A percentile compares a stretch with the other conserved stretches of the same genome.
These are phyloP conservation scores for Adelphocoris suturalis DNA, from an alignment of 2,888 invertebrate genomes.

Conservation along the genomic window DNA sequence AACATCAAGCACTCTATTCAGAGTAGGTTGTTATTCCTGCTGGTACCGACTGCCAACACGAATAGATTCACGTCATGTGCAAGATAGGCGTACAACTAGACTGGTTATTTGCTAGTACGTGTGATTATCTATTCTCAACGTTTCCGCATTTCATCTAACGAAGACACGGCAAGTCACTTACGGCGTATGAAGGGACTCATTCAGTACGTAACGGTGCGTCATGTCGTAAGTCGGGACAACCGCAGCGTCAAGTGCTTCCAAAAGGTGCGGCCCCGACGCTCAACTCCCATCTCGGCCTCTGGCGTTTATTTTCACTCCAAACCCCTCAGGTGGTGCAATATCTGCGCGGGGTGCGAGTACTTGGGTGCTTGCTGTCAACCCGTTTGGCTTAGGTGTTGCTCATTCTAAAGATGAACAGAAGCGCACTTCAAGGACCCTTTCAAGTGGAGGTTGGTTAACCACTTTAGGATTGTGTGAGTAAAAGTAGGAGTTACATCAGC, in stretches of 20 bases:
- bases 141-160: neutral
- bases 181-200: neutral
- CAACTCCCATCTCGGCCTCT: neutral
- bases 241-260: constrained; percentile 36
- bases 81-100: too few species aligned
- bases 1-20: too few species aligned
- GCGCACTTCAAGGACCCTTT: neutral
- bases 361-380: constrained; percentile 16
- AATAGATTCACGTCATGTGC: too few species aligned
- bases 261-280: neutral
- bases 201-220: neutral
- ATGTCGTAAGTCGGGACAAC: neutral
- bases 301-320: neutral
- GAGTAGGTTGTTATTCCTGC: too few species aligned
- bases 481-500: too few species aligned
- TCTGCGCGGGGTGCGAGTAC: neutral
- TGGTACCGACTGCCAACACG: too few species aligned
- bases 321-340: neutral
- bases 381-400: neutral
- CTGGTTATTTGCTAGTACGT: too few species aligned
- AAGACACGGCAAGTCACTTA: neutral
- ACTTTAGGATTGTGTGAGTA: neutral
- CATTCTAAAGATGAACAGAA: neutral
- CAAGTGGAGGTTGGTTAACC: neutral
- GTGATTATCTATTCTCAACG: neutral